A percentile compares a stretch with the other conserved stretches of the same genome.
Evolutionary conservation across 2,888 invertebrate genomes (phyloP).

Genomic region (Norana najaformis): DNA sequence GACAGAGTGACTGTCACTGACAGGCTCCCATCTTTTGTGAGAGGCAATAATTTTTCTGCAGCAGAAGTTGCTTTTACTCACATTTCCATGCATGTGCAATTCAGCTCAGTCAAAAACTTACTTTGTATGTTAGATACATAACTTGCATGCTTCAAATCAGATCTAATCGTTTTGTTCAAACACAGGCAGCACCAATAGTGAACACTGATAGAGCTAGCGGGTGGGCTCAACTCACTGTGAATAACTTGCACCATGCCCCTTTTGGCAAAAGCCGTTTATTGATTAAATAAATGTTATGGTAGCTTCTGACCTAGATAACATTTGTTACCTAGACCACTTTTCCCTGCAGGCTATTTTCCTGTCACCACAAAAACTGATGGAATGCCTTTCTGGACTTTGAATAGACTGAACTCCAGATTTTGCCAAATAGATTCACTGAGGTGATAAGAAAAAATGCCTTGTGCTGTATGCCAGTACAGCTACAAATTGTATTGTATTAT

Average conservation of each 20-base stretch:
- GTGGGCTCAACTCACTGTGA: neutral
- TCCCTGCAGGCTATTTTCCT: neutral
- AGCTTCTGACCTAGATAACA: neutral
- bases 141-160: neutral
- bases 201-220: neutral
- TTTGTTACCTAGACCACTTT: neutral
- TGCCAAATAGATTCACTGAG: neutral
- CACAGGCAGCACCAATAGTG: neutral
- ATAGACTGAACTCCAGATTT: neutral
- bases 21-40: neutral
- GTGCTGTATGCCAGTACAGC: neutral
- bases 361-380: too few species aligned
- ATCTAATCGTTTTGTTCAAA: neutral
- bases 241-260: neutral
- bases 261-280: neutral
- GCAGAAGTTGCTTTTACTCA: neutral
- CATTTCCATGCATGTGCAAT: neutral
- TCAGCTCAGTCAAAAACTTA: too few species aligned
- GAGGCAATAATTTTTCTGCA: neutral
- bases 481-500: neutral
- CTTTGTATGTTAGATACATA: neutral
- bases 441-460: too few species aligned
- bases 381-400: neutral
- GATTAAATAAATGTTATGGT: neutral
- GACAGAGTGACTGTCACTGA: neutral